phyloP scores from a whole-genome alignment of 2,113 vertebrate genomes.

The Chamaetylas fuelleborni region DNA sequence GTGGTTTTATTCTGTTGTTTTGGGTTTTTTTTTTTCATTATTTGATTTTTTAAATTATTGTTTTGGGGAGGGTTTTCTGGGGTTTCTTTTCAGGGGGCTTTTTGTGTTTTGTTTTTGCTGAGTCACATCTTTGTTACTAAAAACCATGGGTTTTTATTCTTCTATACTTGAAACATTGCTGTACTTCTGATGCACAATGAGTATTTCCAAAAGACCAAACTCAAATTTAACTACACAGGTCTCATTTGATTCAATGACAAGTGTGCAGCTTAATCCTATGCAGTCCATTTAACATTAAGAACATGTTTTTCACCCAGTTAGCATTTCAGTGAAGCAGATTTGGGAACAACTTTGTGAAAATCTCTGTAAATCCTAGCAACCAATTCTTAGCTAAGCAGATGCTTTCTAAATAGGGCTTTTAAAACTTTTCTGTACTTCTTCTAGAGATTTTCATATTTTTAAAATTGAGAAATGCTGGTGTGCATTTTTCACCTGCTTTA shows the following conservation, averaged over 20 bases:
- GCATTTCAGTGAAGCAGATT: slow-evolving; percentile 40
- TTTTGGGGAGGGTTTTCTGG: background rate
- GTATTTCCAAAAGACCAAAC: background rate
- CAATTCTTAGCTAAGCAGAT: slow-evolving; percentile 18
- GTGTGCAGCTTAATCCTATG: slow-evolving; percentile 33
- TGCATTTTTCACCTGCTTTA: slow-evolving; percentile 46
- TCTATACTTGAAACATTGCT: background rate
- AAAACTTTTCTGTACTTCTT: background rate
- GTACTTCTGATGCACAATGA: background rate
- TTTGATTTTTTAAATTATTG: background rate
- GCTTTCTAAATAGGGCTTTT: slow-evolving; percentile 37
- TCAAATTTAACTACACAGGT: background rate
- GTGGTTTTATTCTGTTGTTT: background rate
- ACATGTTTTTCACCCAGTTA: slow-evolving; percentile 39
- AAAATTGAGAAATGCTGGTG: background rate
- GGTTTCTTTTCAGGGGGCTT: rapidly evolving
- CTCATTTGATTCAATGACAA: background rate
- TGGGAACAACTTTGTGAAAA: slow-evolving; percentile 64
- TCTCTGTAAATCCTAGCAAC: slow-evolving; percentile 67
- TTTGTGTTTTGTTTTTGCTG: background rate
- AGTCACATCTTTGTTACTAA: background rate
- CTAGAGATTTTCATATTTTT: slow-evolving; percentile 18
- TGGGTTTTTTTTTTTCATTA: background rate
- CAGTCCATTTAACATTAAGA: slow-evolving; percentile 45
- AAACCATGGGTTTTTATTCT: rapidly evolving